These are phyloP conservation scores for Tipula helvola DNA, from an alignment of 2,888 invertebrate species.

Conservation along the genomic window DNA sequence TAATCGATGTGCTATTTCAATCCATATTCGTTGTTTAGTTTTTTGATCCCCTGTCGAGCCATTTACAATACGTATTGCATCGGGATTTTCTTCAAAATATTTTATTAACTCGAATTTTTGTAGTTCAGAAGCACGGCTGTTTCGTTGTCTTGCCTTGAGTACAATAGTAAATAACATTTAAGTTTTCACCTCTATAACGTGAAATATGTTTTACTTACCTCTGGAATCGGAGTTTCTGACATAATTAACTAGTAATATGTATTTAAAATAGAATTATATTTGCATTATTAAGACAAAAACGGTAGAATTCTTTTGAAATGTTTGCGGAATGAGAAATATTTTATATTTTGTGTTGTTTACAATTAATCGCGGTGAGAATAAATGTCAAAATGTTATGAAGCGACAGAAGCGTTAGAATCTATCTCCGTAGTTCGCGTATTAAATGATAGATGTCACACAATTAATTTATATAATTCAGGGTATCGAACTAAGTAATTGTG, in stretches of 20 bases:
- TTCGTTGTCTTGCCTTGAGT: slow-evolving; percentile 9
- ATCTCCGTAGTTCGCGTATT: not conserved
- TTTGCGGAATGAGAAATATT: not conserved
- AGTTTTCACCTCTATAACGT: not conserved
- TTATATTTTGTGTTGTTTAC: not conserved
- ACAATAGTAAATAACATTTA: not conserved
- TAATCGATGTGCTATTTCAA: slow-evolving; percentile 15
- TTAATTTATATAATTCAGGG: no score
- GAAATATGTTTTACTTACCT: not conserved
- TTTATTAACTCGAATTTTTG: slow-evolving; percentile 14
- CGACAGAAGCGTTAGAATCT: not conserved
- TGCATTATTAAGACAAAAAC: not conserved
- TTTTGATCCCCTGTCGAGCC: slow-evolving; percentile 8
- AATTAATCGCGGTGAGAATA: not conserved
- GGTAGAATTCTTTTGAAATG: not conserved
- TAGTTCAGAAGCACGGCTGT: slow-evolving; percentile 14
- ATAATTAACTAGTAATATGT: not conserved
- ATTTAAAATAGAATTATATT: not conserved
- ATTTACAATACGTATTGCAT: slow-evolving; percentile 14
- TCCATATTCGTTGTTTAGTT: slow-evolving; percentile 15
- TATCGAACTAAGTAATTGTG: no score
- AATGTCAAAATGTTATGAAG: not conserved
- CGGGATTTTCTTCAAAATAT: slow-evolving; percentile 15
- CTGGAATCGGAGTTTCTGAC: not conserved
- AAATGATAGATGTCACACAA: no score